phyloP scores from a whole-genome alignment of 2,797 vertebrate species.

The Danio choprae region DNA sequence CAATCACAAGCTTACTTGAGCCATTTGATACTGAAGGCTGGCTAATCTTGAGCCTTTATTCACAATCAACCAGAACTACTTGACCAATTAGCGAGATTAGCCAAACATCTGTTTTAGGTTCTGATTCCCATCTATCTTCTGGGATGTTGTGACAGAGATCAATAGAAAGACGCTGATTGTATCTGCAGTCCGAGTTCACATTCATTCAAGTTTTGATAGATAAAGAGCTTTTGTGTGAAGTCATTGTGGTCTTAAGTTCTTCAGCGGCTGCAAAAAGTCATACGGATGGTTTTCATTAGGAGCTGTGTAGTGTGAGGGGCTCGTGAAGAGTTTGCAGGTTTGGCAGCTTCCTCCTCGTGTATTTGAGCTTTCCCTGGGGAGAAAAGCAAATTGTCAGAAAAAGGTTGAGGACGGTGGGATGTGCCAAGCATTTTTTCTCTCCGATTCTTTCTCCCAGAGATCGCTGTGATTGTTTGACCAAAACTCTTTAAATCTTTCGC shows the following conservation, averaged over 20 bases:
- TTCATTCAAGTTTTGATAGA: conserved; percentile 8
- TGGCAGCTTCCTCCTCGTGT: conserved; percentile 25
- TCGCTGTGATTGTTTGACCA: neutral
- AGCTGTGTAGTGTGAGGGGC: neutral
- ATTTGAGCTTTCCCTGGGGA: conserved; percentile 27
- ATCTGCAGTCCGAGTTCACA: conserved; percentile 27
- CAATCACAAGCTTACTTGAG: neutral
- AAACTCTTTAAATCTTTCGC: conserved; percentile 5
- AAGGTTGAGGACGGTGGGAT: neutral
- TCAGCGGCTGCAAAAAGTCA: conserved; percentile 1
- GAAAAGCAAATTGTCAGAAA: conserved; percentile 4
- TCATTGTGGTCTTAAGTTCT: conserved; percentile 11
- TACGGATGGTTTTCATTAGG: conserved; percentile 44
- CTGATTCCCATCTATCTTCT: conserved; percentile 23
- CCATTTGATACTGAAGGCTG: neutral
- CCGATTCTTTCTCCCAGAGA: conserved; percentile 2
- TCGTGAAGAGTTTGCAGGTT: conserved; percentile 19
- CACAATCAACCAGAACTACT: neutral
- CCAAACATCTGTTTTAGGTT: conserved; percentile 31
- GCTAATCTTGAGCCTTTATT: neutral
- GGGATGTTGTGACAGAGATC: conserved; percentile 14
- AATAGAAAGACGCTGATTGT: neutral
- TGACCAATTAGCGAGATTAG: conserved; percentile 1
- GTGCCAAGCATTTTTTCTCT: conserved; percentile 16
- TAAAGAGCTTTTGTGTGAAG: conserved; percentile 41